phyloP scores from a whole-genome alignment of 1,140 invertebrate species.

The Drosophila subobscura region DNA sequence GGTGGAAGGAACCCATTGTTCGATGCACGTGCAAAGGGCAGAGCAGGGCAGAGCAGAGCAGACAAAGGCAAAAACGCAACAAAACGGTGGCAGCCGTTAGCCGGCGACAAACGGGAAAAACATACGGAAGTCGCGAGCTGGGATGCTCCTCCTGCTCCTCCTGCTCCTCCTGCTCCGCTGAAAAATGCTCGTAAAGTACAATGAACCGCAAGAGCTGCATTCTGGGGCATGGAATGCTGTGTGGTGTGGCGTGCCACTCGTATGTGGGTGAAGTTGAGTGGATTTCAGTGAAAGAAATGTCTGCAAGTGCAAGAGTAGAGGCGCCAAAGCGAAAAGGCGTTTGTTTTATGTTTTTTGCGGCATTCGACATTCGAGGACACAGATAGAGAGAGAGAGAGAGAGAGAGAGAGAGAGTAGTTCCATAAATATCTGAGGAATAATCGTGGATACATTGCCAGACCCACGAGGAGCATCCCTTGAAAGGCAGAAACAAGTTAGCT shows the following conservation, averaged over 20 bases:
- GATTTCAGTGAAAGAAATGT: constrained; percentile 62
- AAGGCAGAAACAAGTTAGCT: not conserved
- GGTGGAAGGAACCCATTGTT: constrained; percentile 60
- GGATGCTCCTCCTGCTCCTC: constrained; percentile 1
- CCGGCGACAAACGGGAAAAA: constrained; percentile 44
- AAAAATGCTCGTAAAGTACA: constrained; percentile 71
- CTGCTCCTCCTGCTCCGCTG: not conserved
- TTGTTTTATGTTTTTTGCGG: constrained; percentile 56
- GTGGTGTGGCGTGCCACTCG: constrained; percentile 6
- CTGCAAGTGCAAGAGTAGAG: constrained; percentile 42
- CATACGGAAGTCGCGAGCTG: constrained; percentile 63
- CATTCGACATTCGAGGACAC: constrained; percentile 33
- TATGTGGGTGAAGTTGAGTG: constrained; percentile 64
- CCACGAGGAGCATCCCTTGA: not conserved
- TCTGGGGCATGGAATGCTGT: constrained; percentile 18
- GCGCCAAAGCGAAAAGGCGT: constrained; percentile 28
- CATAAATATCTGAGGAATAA: no score
- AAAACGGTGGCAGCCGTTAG: constrained; percentile 48
- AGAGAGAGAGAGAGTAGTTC: not conserved
- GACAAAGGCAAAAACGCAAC: constrained; percentile 64
- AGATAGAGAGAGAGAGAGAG: not conserved
- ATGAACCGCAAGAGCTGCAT: constrained; percentile 67
- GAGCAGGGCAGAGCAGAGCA: constrained; percentile 5
- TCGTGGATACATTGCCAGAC: no score
- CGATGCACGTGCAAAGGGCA: constrained; percentile 53